Evolutionary conservation across 2,797 vertebrate species (phyloP), one percentile per base, ranked within the genome.

Genomic region (Alexandromys oeconomus): DNA sequence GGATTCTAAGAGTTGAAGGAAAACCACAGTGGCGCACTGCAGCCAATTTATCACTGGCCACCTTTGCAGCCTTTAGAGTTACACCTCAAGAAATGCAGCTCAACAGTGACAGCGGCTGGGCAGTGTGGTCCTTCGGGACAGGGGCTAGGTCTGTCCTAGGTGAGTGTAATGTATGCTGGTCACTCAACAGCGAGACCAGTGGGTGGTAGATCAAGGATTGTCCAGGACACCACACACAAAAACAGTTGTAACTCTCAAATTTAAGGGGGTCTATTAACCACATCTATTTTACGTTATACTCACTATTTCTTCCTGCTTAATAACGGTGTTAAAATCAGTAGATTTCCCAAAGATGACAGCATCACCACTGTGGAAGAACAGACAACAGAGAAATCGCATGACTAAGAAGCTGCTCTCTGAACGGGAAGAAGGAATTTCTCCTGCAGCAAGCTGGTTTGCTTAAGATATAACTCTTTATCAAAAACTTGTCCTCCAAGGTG

Each of bases 311-410:
- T 93, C 93, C 88, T 92, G 87, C 57, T 91, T 54, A 78, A 74
- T 91, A 4, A 79, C 77, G 89, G 23, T 93, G 95, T 73, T 95
- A 94, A 59, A 96, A 96, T 89, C 96, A 92, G 93, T 80, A 29
- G 94, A 85, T 88, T 96, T 95, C 96, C 95, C 97, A 92, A 94
- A 97, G 92, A 78, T n/a, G 61, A 92, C 74, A 23, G 71, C 5
- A 0, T 97, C 94, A 91, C 84, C 96, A 92, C 98, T 98, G 95
- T 89, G 76, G 85, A 54, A 94, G 97, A 98, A 98, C 3, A 97
- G 46, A 95, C 34, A 98, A 94, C 27, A 98, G 78, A 97, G 89
- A 92, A 96, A 46, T 5, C 1, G 76, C 81, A 96, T 79, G 95
- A 97, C 97, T 95, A 0, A 59, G 43, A 89, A 19, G 82, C 43